A percentile compares a stretch with the other conserved stretches of the same genome.
phyloP scores from a whole-genome alignment of 2,888 invertebrate species.

The Dasypogon diadema region DNA sequence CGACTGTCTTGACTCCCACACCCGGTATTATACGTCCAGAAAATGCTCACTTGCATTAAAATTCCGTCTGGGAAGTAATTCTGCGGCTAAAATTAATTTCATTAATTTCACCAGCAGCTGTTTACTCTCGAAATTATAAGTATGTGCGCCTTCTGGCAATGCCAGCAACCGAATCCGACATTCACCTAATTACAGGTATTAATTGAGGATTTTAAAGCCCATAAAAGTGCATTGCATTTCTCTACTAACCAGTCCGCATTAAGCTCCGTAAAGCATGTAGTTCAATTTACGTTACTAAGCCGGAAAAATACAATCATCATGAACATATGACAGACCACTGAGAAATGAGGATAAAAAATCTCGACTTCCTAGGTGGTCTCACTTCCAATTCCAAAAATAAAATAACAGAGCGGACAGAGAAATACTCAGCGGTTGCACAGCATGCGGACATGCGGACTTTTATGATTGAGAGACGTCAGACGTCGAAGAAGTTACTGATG shows the following conservation, averaged over 20 bases:
- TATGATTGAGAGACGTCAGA: conserved; percentile 46
- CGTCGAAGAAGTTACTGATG: conserved; percentile 37
- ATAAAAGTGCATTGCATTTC: neutral
- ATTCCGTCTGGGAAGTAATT: no score
- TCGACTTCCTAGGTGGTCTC: conserved; percentile 55
- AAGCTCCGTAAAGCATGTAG: neutral
- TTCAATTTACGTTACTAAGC: conserved; percentile 4
- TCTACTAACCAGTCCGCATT: neutral
- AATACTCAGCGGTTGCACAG: conserved; percentile 44
- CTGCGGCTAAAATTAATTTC: no score
- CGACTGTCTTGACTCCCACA: no score
- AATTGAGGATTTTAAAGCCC: neutral
- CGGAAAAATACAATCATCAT: conserved; percentile 46
- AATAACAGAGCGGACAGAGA: conserved; percentile 53
- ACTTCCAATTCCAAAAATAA: conserved; percentile 56
- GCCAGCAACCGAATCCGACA: no score
- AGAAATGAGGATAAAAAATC: conserved; percentile 50
- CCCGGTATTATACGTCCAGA: no score
- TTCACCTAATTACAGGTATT: neutral
- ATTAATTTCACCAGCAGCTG: no score
- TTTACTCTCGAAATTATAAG: no score
- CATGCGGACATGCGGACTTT: conserved; percentile 47
- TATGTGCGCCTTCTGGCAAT: no score
- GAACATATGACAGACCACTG: conserved; percentile 53
- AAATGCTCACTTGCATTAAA: no score